phyloP scores from a whole-genome alignment of 2,888 invertebrate genomes.

The Pimpla rufipes region DNA sequence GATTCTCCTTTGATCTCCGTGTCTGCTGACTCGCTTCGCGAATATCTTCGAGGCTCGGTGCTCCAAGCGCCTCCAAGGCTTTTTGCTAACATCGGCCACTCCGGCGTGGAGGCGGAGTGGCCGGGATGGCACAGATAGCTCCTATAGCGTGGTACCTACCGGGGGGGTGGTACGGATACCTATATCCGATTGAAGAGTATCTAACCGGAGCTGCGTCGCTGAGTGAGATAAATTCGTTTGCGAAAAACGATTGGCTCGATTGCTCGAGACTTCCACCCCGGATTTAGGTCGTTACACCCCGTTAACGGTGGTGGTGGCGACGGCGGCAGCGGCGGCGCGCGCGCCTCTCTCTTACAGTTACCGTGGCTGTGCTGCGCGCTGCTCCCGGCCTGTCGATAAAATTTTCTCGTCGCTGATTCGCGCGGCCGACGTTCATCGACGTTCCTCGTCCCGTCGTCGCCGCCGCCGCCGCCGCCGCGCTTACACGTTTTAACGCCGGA shows the following conservation, averaged over 20 bases:
- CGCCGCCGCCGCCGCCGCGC: no score
- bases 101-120: no score
- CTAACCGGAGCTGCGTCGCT: conserved; percentile 31
- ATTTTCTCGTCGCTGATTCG: conserved; percentile 61
- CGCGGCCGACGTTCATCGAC: conserved; percentile 55
- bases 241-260: conserved; percentile 44
- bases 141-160: conserved; percentile 1
- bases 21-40: no score
- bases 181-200: not conserved
- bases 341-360: conserved; percentile 4
- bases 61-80: no score
- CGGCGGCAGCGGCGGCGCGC: conserved; percentile 5
- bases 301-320: conserved; percentile 40
- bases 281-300: conserved; percentile 66
- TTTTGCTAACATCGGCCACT: no score
- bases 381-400: conserved; percentile 68
- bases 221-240: conserved; percentile 59
- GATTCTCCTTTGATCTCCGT: no score
- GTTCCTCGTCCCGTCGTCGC: conserved; percentile 47
- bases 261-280: conserved; percentile 36
- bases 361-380: conserved; percentile 9
- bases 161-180: not conserved
- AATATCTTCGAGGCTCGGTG: no score
- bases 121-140: not conserved
- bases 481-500: conserved; percentile 35